Evolutionary conservation across 1,140 invertebrate genomes (phyloP).

Genomic region (Ditylenchus dipsaci): DNA sequence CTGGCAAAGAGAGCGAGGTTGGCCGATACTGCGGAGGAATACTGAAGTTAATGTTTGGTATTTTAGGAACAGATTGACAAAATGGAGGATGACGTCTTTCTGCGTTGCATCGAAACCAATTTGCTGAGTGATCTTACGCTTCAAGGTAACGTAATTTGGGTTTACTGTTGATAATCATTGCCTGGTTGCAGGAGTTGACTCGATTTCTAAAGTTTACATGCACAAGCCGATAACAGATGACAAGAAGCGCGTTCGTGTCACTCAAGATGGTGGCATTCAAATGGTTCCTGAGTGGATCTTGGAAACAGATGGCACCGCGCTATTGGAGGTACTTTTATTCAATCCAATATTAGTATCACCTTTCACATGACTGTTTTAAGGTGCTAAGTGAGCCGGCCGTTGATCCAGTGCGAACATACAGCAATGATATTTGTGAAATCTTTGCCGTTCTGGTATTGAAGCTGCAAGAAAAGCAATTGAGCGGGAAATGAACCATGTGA

Average conservation of each 20-base stretch:
- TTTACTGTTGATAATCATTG: too few species aligned
- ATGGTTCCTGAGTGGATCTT: slow-evolving; percentile 96
- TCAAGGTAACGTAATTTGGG: too few species aligned
- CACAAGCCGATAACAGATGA: slow-evolving; percentile 95
- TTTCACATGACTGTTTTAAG: too few species aligned
- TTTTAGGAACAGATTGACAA: slow-evolving; percentile 94
- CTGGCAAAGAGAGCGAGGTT: slow-evolving; percentile 76
- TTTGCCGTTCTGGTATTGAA: slow-evolving; percentile 92
- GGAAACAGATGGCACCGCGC: slow-evolving; percentile 96
- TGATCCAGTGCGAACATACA: slow-evolving; percentile 89
- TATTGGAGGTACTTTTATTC: slow-evolving; percentile 88
- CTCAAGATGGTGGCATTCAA: slow-evolving; percentile 95
- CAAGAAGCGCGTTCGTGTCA: slow-evolving; percentile 93
- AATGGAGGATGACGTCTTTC: slow-evolving; percentile 99
- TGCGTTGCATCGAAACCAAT: slow-evolving; percentile 95
- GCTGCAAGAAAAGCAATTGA: slow-evolving; percentile 98
- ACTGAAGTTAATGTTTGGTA: too few species aligned
- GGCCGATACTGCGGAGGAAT: too few species aligned
- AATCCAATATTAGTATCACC: too few species aligned
- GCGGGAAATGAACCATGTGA: slow-evolving; percentile 98
- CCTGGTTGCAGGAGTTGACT: too few species aligned
- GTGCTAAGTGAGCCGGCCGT: slow-evolving; percentile 90
- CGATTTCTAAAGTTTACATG: slow-evolving; percentile 85
- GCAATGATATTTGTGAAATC: slow-evolving; percentile 99
- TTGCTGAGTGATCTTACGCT: slow-evolving; percentile 98